phyloP scores from a whole-genome alignment of 1,140 invertebrate species.

The Rhynchophorus ferrugineus region DNA sequence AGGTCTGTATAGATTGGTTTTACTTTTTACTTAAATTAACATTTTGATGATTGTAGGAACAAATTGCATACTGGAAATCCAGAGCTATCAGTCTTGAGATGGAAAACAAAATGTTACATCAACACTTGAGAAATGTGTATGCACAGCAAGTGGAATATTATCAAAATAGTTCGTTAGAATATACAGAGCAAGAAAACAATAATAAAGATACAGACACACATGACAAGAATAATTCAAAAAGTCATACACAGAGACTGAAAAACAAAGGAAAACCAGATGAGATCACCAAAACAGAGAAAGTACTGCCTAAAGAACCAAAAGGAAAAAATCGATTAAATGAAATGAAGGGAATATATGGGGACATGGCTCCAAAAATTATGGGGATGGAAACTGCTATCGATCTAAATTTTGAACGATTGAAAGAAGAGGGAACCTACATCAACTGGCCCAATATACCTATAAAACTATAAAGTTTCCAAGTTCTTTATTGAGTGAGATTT shows the following conservation, averaged over 20 bases:
- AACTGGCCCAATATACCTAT: constrained; percentile 72
- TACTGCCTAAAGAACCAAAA: constrained; percentile 17
- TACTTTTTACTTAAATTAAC: neutral
- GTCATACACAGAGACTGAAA: too few relatives aligned
- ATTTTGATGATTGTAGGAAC: constrained; percentile 23
- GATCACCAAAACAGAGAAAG: constrained; percentile 2
- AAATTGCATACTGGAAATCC: constrained; percentile 59
- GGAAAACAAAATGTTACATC: constrained; percentile 53
- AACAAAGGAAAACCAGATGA: neutral
- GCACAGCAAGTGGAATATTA: constrained; percentile 17
- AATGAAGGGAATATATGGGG: constrained; percentile 49
- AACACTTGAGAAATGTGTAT: constrained; percentile 33
- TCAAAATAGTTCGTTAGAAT: neutral
- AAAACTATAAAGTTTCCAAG: constrained; percentile 36
- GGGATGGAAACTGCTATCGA: constrained; percentile 67
- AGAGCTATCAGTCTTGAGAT: constrained; percentile 54
- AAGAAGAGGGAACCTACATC: constrained; percentile 53
- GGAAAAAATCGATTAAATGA: constrained; percentile 23
- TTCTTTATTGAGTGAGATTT: neutral
- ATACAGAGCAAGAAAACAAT: neutral
- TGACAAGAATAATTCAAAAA: neutral
- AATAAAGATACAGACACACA: neutral
- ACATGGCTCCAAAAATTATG: constrained; percentile 56
- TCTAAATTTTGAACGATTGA: constrained; percentile 54
- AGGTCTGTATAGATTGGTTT: constrained; percentile 16